Evolutionary conservation across 2,888 invertebrate genomes (phyloP), one percentile per base, ranked within the genome.

Genomic region (Coelinius sp.): DNA sequence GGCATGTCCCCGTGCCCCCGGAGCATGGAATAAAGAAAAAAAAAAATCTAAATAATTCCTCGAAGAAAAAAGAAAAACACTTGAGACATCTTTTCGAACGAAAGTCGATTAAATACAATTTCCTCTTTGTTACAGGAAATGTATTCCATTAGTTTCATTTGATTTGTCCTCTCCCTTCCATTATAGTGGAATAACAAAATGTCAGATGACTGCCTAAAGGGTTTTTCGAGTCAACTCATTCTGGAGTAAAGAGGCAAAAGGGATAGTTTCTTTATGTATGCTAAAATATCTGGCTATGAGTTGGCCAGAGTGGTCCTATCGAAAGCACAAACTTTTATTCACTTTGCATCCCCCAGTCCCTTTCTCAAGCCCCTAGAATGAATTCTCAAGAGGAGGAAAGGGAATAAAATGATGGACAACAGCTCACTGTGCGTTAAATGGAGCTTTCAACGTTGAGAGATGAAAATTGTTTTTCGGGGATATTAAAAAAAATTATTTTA

Each of bases 291-390:
- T n/a, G n/a, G n/a, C 2, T 4, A n/a, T 6, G 6, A 1, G 10
- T 41, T 20, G 68, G 62, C 62, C 70, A 68, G 71, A 73, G 73
- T 75, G 75, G 74, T 68, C 73, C 71, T 73, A 77, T 77, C 73
- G 75, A 73, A 59, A 71, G 65, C 25, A 68, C 63, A 68, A 74
- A 74, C 71, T 75, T 77, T 74, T 71, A 77, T 77, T 75, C 77
- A 77, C 75, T 77, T 77, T 77, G 75, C 70, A 75, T 74, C 73
- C 74, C 72, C 73, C 69, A n/a, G 12, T 38, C 66, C 65, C 44
- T 56, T 49, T 71, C 71, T 59, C 77, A 77, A 74, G 71, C 44
- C 75, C 75, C 71, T 73, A 73, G 73, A 77, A 77, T 77, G 73
- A 73, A 77, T 75, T 75, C 71, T 64, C 59, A 44, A 49, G 24